Evolutionary conservation across 2,113 vertebrate species (phyloP).

Genomic region (Oryzias celebensis): DNA sequence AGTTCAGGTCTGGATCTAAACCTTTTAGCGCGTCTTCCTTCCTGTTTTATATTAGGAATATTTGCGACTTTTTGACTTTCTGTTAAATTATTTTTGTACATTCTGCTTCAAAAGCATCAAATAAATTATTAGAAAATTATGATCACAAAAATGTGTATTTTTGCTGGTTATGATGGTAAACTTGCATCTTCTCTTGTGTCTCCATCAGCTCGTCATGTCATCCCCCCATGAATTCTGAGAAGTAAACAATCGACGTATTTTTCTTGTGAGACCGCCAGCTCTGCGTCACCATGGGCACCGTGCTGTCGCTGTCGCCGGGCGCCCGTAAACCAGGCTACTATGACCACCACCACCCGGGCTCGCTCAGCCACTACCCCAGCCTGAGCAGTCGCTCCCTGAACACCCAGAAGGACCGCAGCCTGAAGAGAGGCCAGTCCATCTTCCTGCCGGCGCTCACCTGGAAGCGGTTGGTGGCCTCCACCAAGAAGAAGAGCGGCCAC

Average conservation of each 20-base stretch:
- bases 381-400: constrained; percentile 77
- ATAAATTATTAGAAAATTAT: too few species aligned
- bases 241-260: constrained; percentile 3
- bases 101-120: too few species aligned
- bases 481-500: constrained; percentile 76
- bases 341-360: constrained; percentile 70
- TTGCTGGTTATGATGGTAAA: neutral
- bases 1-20: too few species aligned
- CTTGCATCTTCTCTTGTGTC: neutral
- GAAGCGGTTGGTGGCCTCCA: constrained; percentile 84
- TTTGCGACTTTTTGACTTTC: too few species aligned
- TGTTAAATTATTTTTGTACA: too few species aligned
- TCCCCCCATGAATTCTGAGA: constrained; percentile 11
- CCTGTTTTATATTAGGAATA: too few species aligned
- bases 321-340: constrained; percentile 78
- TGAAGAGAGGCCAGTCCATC: constrained; percentile 79
- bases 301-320: constrained; percentile 80
- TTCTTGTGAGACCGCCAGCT: constrained; percentile 1
- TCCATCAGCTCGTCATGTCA: constrained; percentile 8
- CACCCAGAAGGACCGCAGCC: constrained; percentile 75
- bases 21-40: too few species aligned
- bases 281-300: constrained; percentile 78
- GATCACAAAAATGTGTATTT: too few species aligned
- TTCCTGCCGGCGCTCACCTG: constrained; percentile 82
- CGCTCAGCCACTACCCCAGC: constrained; percentile 79